Conservation (phyloP, 2,113 vertebrate species). For the Nymphicus hollandicus region DNA sequence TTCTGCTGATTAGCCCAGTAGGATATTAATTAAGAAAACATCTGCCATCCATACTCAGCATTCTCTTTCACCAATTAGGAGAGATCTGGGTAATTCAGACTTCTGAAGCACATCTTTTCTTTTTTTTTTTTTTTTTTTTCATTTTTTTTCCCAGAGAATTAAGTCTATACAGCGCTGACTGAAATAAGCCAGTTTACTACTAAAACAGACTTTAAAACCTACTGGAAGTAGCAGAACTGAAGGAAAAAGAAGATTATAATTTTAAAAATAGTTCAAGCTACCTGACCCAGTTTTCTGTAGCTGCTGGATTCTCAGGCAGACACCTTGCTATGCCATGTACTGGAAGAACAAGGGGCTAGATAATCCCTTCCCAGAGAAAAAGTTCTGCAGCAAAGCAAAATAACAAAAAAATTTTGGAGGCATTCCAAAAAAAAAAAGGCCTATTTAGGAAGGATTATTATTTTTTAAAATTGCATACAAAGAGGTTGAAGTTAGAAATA, state of each 20-base stretch:
- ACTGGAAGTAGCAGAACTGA: slow-evolving; percentile 7
- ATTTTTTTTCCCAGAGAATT: neutral
- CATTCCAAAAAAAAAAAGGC: neutral
- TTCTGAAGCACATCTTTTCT: neutral
- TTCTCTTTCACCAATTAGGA: slow-evolving; percentile 73
- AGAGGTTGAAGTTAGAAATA: neutral
- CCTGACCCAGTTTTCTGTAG: slow-evolving; percentile 25
- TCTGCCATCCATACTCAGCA: slow-evolving; percentile 74
- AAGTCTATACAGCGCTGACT: slow-evolving; percentile 3
- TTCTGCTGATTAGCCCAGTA: slow-evolving; percentile 78
- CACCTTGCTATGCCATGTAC: neutral
- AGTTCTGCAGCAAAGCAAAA: neutral
- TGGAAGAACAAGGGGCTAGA: neutral
- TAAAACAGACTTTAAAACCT: slow-evolving; percentile 39
- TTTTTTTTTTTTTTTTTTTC: neutral
- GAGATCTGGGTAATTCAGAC: slow-evolving; percentile 68
- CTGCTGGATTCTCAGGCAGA: neutral
- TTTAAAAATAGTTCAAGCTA: slow-evolving; percentile 51
- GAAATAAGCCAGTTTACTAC: slow-evolving; percentile 57
- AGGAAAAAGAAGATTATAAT: neutral
- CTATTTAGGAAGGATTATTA: neutral
- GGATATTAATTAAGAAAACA: slow-evolving; percentile 78
- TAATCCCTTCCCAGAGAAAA: neutral
- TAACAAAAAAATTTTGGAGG: neutral
- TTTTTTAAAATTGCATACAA: neutral